phyloP scores from a whole-genome alignment of 2,797 vertebrate genomes.

The Spizella passerina region DNA sequence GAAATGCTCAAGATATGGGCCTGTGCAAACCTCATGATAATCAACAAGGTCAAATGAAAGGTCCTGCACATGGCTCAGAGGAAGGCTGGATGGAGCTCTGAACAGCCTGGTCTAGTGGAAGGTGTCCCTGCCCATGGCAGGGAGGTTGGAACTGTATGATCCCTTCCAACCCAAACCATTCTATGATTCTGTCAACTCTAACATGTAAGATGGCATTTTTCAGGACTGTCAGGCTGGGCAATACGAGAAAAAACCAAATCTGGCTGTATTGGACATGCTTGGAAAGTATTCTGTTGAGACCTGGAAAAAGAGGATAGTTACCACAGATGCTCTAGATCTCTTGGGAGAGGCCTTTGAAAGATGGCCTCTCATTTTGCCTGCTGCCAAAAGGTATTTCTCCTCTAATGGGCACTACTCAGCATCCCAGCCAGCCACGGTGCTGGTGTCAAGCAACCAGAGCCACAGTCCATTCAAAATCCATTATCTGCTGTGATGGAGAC shows the following conservation, averaged over 20 bases:
- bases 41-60: neutral
- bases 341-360: neutral
- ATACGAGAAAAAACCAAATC: neutral
- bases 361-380: neutral
- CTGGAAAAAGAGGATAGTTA: neutral
- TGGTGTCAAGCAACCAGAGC: neutral
- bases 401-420: neutral
- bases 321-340: neutral
- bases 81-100: neutral
- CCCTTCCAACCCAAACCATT: neutral
- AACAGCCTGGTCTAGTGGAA: neutral
- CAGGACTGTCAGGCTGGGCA: neutral
- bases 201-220: neutral
- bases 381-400: neutral
- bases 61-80: neutral
- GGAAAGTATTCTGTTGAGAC: neutral
- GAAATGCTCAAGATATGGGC: neutral
- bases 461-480: neutral
- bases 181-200: neutral
- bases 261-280: neutral
- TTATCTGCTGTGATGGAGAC: neutral
- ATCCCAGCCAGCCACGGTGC: neutral
- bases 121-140: neutral
- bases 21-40: neutral
- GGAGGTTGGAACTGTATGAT: neutral